phyloP scores from a whole-genome alignment of 2,113 vertebrate species.

The Amphiprion ocellaris region DNA sequence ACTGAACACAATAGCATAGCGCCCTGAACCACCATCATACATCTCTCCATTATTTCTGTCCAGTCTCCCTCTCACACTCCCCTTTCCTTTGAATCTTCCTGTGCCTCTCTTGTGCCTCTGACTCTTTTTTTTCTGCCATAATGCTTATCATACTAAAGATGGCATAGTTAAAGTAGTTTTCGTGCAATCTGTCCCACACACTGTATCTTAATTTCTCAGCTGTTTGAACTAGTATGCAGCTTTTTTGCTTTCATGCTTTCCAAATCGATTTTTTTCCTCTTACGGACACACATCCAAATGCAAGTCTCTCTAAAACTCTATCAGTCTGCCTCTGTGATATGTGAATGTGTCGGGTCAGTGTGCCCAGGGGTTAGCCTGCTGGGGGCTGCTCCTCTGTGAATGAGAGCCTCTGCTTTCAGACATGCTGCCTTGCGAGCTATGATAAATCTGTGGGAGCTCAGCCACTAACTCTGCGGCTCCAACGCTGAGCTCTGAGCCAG shows the following conservation, averaged over 20 bases:
- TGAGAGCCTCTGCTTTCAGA: slow-evolving; percentile 76
- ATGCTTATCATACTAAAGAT: slow-evolving; percentile 23
- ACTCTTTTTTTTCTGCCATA: slow-evolving; percentile 19
- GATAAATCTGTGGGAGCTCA: slow-evolving; percentile 83
- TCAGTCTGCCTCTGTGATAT: slow-evolving; percentile 69
- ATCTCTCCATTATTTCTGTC: slow-evolving; percentile 57
- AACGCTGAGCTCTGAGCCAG: slow-evolving; percentile 75
- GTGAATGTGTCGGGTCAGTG: slow-evolving; percentile 74
- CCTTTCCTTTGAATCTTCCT: slow-evolving; percentile 27
- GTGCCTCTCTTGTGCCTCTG: slow-evolving; percentile 6
- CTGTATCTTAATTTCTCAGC: slow-evolving; percentile 45
- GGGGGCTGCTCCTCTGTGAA: slow-evolving; percentile 64
- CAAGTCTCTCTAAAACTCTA: slow-evolving; percentile 46
- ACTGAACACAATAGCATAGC: slow-evolving; percentile 38
- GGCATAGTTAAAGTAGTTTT: slow-evolving; percentile 34
- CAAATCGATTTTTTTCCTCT: slow-evolving; percentile 38
- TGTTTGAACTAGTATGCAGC: slow-evolving; percentile 24
- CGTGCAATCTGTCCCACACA: not conserved
- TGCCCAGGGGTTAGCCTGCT: slow-evolving; percentile 65
- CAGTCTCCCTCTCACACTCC: slow-evolving; percentile 30
- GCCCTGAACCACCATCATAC: slow-evolving; percentile 37
- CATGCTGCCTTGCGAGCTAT: slow-evolving; percentile 80
- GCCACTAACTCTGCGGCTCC: slow-evolving; percentile 74
- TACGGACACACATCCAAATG: slow-evolving; percentile 43
- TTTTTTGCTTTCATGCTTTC: slow-evolving; percentile 29